Evolutionary conservation across 1,140 invertebrate genomes (phyloP).

Genomic region (Calliphora vicina): DNA sequence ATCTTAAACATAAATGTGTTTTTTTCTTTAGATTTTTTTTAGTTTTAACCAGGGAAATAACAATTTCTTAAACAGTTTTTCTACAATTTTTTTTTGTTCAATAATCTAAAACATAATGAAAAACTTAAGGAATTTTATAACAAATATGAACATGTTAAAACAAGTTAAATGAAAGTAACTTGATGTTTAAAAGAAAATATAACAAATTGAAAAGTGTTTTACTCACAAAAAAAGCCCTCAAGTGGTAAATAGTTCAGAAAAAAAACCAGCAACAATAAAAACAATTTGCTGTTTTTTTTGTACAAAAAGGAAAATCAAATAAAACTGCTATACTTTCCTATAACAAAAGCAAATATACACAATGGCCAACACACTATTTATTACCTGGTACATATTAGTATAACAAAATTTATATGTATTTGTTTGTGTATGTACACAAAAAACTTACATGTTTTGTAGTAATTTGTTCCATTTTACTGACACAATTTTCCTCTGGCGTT

Average conservation of each 20-base stretch:
- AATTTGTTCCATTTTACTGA: conserved; percentile 25
- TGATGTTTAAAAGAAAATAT: background rate
- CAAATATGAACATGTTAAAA: background rate
- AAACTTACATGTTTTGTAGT: conserved; percentile 18
- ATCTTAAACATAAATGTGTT: background rate
- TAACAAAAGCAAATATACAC: too few species aligned
- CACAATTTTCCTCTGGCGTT: background rate
- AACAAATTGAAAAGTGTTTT: conserved; percentile 20
- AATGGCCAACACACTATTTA: too few species aligned
- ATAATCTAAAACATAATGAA: background rate
- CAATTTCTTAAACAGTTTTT: too few species aligned
- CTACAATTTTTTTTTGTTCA: background rate
- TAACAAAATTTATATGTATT: background rate
- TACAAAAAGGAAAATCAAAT: background rate
- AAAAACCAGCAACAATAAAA: background rate
- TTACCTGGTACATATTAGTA: too few species aligned
- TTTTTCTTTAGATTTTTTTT: too few species aligned
- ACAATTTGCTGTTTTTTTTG: background rate
- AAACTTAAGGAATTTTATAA: background rate
- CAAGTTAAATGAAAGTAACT: conserved; percentile 11
- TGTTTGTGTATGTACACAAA: background rate
- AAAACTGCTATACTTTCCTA: too few species aligned
- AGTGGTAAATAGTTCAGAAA: background rate
- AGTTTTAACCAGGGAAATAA: background rate
- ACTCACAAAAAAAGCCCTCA: background rate